Base-by-base conservation (phyloP, 2,113 vertebrate species). In the Marmota flaviventris region DNA sequence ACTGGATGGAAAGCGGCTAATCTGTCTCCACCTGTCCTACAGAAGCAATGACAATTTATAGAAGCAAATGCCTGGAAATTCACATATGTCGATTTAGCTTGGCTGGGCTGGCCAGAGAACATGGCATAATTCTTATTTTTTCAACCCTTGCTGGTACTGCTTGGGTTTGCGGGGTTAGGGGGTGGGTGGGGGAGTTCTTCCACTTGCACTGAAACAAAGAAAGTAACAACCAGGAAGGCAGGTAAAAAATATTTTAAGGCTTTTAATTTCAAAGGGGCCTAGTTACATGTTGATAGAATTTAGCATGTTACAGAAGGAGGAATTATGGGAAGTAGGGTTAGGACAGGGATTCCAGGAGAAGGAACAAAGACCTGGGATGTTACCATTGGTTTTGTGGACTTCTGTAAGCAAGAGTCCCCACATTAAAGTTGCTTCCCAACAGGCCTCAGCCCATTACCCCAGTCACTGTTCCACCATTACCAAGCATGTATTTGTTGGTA, bases 401-500 rank as follows among this genome's bases (percentile, higher is more conserved):
- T 94, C 5, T 37, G 2, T 42, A 61, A n/a, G 42, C 13, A 39
- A 72, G 58, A 70, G 24, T 37, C 53, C 45, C 45, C 88, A 51
- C 8, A 72, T 39, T 70, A 51, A 48, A 25, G 0, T 22, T 16
- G 6, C 39, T 37, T 97, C 56, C 42, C 77, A 45, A 25, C 32
- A 69, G 1, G 4, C n/a, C 18, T 72, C 45, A 6, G 25, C 10
- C 0, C 25, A 18, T 29, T 67, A 65, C 20, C 20, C 89, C 34
- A 81, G 22, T 24, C 20, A 32, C 78, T 22, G 61, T 11, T 56
- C 13, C 70, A 25, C 24, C 91, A 88, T 18, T 69, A 75, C 9
- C 88, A 91, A 85, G 65, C n/a, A 88, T 5, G 4, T 29, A 37
- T 58, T 78, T 94, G n/a, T 83, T 79, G 37, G 76, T 51, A 93